These are phyloP conservation scores for Psilanteris sp. DNA, from an alignment of 1,140 invertebrate species.

Conservation along the genomic window DNA sequence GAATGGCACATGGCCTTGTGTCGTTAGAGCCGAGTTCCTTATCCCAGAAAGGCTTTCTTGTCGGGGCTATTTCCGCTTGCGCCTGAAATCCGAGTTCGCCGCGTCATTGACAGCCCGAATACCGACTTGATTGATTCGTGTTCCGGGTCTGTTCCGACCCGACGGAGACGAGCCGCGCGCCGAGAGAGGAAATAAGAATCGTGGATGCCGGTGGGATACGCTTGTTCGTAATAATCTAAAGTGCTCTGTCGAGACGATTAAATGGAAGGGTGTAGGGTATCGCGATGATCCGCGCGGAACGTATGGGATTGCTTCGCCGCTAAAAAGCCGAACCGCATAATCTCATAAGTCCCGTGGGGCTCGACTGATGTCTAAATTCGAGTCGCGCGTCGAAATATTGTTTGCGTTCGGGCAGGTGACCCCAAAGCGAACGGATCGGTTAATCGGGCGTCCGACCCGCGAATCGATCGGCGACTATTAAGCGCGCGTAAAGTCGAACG, in stretches of 20 bases:
- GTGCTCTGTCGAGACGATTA: slow-evolving; percentile 16
- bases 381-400: slow-evolving; percentile 36
- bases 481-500: too few relatives aligned
- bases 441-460: slow-evolving; percentile 16
- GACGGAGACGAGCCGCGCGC: slow-evolving; percentile 2
- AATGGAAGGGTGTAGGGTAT: slow-evolving; percentile 8
- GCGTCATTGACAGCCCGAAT: slow-evolving; percentile 9
- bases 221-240: slow-evolving; percentile 13
- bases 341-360: slow-evolving; percentile 19
- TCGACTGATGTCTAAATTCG: slow-evolving; percentile 19
- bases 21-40: slow-evolving; percentile 37
- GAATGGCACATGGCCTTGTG: slow-evolving; percentile 47
- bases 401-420: slow-evolving; percentile 16
- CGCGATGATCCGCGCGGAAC: neutral
- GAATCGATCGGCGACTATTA: neutral
- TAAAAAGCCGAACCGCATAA: slow-evolving; percentile 32
- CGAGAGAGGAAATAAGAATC: slow-evolving; percentile 13
- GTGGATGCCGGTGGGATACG: neutral
- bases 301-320: neutral
- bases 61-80: slow-evolving; percentile 27
- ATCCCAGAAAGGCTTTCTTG: slow-evolving; percentile 8
- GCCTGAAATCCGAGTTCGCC: neutral
- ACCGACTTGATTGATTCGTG: slow-evolving; percentile 42
- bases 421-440: slow-evolving; percentile 1
- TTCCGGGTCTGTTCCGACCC: slow-evolving; percentile 13